Evolutionary conservation across 2,113 vertebrate species (phyloP).

Genomic region (Coreoperca whiteheadi): DNA sequence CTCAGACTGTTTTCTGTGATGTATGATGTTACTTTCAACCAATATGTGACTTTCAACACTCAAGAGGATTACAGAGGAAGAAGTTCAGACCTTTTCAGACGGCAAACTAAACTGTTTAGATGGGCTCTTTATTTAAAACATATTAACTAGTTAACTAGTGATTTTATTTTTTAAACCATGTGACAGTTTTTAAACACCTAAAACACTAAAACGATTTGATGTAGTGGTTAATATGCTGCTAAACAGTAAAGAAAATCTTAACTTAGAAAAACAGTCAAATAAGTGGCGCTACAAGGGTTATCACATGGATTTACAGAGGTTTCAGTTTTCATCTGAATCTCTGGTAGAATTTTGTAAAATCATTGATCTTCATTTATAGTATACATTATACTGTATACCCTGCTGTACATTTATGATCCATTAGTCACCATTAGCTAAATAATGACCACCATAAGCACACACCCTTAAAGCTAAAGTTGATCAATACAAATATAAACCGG

Average conservation of each 20-base stretch:
- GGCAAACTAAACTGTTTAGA: neutral
- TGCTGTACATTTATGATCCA: slow-evolving; percentile 39
- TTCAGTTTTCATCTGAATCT: slow-evolving; percentile 5
- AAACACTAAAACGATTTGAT: neutral
- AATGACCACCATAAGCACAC: slow-evolving; percentile 15
- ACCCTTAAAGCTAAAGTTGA: slow-evolving; percentile 31
- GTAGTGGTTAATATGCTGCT: neutral
- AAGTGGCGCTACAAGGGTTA: neutral
- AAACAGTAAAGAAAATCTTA: neutral
- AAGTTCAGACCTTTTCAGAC: slow-evolving; percentile 12
- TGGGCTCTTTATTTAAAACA: neutral
- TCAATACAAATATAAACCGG: slow-evolving; percentile 31
- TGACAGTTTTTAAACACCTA: neutral
- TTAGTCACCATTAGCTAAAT: slow-evolving; percentile 50
- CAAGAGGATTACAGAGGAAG: slow-evolving; percentile 21
- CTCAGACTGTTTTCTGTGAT: slow-evolving; percentile 13
- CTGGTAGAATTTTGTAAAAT: slow-evolving; percentile 27
- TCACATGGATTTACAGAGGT: neutral
- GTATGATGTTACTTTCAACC: slow-evolving; percentile 41
- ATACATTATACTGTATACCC: neutral
- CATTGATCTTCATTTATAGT: slow-evolving; percentile 9
- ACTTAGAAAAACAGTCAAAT: neutral
- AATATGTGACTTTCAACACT: slow-evolving; percentile 35
- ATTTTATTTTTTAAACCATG: neutral
- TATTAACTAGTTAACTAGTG: neutral